Conservation (phyloP, 2,888 invertebrate species). For the Zygaena filipendulae region DNA sequence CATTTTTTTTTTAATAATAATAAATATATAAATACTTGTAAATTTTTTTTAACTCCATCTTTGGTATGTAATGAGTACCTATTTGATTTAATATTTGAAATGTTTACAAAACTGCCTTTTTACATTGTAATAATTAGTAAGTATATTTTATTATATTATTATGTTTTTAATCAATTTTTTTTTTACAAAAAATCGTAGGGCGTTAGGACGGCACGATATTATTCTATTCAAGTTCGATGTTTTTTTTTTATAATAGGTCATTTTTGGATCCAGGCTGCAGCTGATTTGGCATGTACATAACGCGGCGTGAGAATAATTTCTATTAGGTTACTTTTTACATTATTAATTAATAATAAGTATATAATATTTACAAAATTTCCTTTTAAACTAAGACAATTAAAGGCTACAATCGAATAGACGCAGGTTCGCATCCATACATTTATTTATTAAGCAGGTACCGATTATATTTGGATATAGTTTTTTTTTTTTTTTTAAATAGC, state of each 20-base stretch:
- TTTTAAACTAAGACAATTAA: constrained; percentile 67
- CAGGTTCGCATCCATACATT: constrained; percentile 67
- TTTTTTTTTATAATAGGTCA: constrained; percentile 55
- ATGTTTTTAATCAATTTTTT: too few species aligned
- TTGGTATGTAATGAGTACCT: constrained; percentile 65
- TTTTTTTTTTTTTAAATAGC: constrained; percentile 33
- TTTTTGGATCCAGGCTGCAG: constrained; percentile 38
- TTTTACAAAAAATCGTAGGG: constrained; percentile 68
- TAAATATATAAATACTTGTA: constrained; percentile 70
- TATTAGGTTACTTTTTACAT: constrained; percentile 24
- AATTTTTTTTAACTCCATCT: constrained; percentile 60
- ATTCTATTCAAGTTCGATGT: constrained; percentile 66
- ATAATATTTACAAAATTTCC: constrained; percentile 62
- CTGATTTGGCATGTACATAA: constrained; percentile 29
- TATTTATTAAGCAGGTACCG: constrained; percentile 61
- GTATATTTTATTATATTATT: too few species aligned
- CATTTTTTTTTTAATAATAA: constrained; percentile 67
- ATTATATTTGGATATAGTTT: constrained; percentile 54
- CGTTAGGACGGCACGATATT: constrained; percentile 69
- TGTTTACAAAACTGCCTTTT: constrained; percentile 65
- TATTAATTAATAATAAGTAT: constrained; percentile 32
- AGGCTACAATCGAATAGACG: constrained; percentile 66
- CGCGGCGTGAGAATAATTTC: constrained; percentile 38
- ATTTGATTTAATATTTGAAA: constrained; percentile 61
- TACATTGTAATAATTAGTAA: constrained; percentile 55